phyloP scores from a whole-genome alignment of 2,113 vertebrate genomes.

The Corydoras sp. region DNA sequence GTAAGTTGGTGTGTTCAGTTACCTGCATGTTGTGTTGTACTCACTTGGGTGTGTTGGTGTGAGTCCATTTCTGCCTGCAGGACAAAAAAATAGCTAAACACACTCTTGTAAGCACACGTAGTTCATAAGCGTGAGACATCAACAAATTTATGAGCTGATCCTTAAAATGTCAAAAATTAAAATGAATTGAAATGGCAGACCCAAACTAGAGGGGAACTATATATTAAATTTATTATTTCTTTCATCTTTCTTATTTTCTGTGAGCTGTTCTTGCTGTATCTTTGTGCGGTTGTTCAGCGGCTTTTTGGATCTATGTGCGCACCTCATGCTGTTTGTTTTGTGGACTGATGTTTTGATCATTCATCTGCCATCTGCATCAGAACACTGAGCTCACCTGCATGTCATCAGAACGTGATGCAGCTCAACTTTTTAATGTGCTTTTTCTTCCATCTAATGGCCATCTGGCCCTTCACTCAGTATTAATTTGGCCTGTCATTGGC shows the following conservation, averaged over 20 bases:
- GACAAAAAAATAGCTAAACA: not conserved
- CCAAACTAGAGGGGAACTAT: slow-evolving; percentile 1
- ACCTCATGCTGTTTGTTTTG: slow-evolving; percentile 26
- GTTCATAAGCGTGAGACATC: not conserved
- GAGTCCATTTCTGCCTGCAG: slow-evolving; percentile 48
- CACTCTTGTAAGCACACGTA: too few species aligned
- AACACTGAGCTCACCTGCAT: slow-evolving; percentile 33
- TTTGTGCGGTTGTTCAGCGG: slow-evolving; percentile 37
- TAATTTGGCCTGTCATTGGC: slow-evolving; percentile 79
- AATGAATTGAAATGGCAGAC: slow-evolving; percentile 1
- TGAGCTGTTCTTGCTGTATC: not conserved
- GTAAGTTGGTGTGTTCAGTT: slow-evolving; percentile 33
- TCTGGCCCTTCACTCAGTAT: slow-evolving; percentile 60
- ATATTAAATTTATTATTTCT: slow-evolving; percentile 14
- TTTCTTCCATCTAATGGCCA: slow-evolving; percentile 85
- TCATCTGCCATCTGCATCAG: not conserved
- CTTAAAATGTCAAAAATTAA: not conserved
- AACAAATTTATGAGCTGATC: too few species aligned
- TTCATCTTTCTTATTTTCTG: slow-evolving; percentile 45
- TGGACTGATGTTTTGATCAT: slow-evolving; percentile 16
- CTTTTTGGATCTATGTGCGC: slow-evolving; percentile 42
- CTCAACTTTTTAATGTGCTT: slow-evolving; percentile 82
- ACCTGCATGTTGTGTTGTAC: slow-evolving; percentile 46
- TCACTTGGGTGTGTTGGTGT: slow-evolving; percentile 43
- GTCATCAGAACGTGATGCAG: slow-evolving; percentile 34